These are phyloP conservation scores for Harlomillsia oculata DNA, from an alignment of 1,140 invertebrate species.

Conservation along the genomic window DNA sequence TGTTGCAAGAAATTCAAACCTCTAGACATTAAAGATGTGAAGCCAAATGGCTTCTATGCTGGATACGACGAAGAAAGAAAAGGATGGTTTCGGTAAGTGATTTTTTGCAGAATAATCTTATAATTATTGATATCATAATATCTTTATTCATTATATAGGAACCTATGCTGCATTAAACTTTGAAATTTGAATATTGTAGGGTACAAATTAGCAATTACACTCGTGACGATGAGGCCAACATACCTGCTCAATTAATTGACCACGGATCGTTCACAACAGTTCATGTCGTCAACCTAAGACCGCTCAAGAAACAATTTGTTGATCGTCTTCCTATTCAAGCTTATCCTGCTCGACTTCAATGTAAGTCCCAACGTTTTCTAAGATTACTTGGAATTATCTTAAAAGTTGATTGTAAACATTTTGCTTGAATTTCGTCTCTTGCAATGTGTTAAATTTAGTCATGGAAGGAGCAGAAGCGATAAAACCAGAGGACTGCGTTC, in stretches of 20 bases:
- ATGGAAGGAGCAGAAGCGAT: not conserved
- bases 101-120: not conserved
- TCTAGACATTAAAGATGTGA: conserved; percentile 2
- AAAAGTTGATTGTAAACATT: not conserved
- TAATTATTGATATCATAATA: no score
- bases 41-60: conserved; percentile 5
- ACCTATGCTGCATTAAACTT: not conserved
- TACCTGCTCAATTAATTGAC: not conserved
- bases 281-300: not conserved
- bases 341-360: no score
- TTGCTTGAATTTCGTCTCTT: not conserved
- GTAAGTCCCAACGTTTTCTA: no score
- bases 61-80: conserved; percentile 6
- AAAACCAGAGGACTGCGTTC: conserved; percentile 12
- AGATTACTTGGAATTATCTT: no score
- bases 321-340: not conserved
- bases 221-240: not conserved
- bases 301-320: not conserved
- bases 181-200: not conserved
- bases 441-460: not conserved
- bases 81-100: conserved; percentile 15
- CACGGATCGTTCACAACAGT: not conserved
- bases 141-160: not conserved
- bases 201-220: not conserved
- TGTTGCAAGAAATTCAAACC: conserved; percentile 8